Conservation (phyloP, 2,888 invertebrate genomes). For the Incurvaria masculella region DNA sequence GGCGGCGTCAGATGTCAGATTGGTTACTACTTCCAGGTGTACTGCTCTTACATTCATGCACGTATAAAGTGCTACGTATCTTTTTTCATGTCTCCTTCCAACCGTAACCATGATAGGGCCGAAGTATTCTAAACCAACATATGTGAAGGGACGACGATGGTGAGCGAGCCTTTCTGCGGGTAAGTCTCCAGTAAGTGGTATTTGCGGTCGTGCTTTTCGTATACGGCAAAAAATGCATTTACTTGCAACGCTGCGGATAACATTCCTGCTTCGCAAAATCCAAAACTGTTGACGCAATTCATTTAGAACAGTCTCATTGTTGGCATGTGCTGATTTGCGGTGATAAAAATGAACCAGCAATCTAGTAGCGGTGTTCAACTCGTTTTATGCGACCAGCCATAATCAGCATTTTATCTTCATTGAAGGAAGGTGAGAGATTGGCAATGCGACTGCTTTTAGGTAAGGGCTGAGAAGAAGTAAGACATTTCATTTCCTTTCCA, state of each 20-base stretch:
- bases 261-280: slow-evolving; percentile 4
- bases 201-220: background rate
- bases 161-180: slow-evolving; percentile 7
- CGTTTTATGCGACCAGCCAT: too few relatives aligned
- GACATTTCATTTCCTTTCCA: too few relatives aligned
- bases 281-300: slow-evolving; percentile 7
- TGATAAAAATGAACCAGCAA: too few relatives aligned
- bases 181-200: slow-evolving; percentile 9
- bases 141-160: slow-evolving; percentile 7
- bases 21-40: slow-evolving; percentile 4
- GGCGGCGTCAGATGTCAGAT: slow-evolving; percentile 9
- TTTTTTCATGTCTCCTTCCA: slow-evolving; percentile 12
- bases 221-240: slow-evolving; percentile 1
- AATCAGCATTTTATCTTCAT: too few relatives aligned
- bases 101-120: slow-evolving; percentile 13
- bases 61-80: slow-evolving; percentile 7
- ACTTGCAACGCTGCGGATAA: background rate
- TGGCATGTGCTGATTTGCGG: slow-evolving; percentile 5
- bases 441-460: too few relatives aligned
- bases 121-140: slow-evolving; percentile 14
- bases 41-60: slow-evolving; percentile 7
- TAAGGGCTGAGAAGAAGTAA: too few relatives aligned
- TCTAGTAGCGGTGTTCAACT: too few relatives aligned
- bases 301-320: slow-evolving; percentile 6
- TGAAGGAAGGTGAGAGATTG: too few relatives aligned